Conservation (phyloP, 2,888 invertebrate genomes). For the Conops quadrifasciatus region DNA sequence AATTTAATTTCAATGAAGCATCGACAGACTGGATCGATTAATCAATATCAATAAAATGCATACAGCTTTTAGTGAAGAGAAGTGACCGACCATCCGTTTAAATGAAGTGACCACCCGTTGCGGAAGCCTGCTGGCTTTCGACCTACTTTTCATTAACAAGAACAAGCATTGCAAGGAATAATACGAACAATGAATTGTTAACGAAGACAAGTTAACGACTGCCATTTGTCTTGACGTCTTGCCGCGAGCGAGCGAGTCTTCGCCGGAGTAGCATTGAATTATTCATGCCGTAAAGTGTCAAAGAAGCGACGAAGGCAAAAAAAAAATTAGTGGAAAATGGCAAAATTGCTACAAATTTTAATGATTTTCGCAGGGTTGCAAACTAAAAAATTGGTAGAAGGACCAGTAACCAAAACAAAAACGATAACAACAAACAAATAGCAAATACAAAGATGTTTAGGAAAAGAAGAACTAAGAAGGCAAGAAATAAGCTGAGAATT, state of each 20-base stretch:
- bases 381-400: not conserved
- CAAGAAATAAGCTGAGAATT: too few relatives aligned
- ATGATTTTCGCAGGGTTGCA: not conserved
- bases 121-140: conserved; percentile 19
- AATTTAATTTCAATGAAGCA: too few relatives aligned
- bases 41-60: too few relatives aligned
- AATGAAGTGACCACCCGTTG: conserved; percentile 12
- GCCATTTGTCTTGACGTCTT: not conserved
- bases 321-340: conserved; percentile 9
- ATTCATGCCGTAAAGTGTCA: too few relatives aligned
- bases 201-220: conserved; percentile 14
- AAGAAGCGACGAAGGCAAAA: not conserved
- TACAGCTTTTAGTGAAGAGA: too few relatives aligned
- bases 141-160: conserved; percentile 15
- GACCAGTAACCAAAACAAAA: not conserved
- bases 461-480: too few relatives aligned
- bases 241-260: not conserved
- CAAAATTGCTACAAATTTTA: conserved; percentile 5
- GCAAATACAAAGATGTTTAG: too few relatives aligned
- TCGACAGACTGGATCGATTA: too few relatives aligned
- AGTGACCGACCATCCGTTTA: not conserved
- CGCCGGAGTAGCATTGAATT: too few relatives aligned
- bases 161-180: not conserved
- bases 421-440: too few relatives aligned
- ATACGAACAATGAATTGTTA: conserved; percentile 29